Percentiles rank a stretch among this genome's conserved stretches.
Evolutionary conservation across 2,113 vertebrate genomes (phyloP).

Genomic region (Numida meleagris): DNA sequence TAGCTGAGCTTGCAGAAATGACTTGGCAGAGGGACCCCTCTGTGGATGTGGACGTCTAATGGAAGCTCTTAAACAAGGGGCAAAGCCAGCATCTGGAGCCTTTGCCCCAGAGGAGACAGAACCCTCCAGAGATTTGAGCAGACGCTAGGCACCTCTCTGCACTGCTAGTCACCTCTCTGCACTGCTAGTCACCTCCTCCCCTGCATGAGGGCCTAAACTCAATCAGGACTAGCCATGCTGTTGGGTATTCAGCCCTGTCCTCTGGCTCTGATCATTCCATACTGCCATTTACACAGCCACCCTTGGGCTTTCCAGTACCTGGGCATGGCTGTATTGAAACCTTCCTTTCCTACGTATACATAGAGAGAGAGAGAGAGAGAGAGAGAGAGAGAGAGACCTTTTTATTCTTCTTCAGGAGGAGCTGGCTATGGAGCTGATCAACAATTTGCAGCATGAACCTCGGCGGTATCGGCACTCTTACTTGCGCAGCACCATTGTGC

Average conservation of each 20-base stretch:
- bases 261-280: background rate
- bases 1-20: background rate
- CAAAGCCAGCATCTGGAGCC: background rate
- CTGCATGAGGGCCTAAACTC: background rate
- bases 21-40: background rate
- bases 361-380: too few species aligned
- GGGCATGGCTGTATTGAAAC: background rate
- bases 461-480: constrained; percentile 83
- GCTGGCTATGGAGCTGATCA: constrained; percentile 85
- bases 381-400: too few species aligned
- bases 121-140: background rate
- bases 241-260: background rate
- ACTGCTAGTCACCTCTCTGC: background rate
- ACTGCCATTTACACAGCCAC: too few species aligned
- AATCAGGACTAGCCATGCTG: rapidly evolving
- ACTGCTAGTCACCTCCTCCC: background rate
- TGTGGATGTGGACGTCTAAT: background rate
- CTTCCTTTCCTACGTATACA: background rate
- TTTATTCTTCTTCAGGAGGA: constrained; percentile 82
- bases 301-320: background rate
- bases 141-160: background rate
- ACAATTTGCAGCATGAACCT: constrained; percentile 60
- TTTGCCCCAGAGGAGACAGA: background rate
- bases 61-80: background rate
- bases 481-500: constrained; percentile 75